Base-by-base conservation (phyloP, 2,888 invertebrate species). In the Holacanthella duospinosa region DNA sequence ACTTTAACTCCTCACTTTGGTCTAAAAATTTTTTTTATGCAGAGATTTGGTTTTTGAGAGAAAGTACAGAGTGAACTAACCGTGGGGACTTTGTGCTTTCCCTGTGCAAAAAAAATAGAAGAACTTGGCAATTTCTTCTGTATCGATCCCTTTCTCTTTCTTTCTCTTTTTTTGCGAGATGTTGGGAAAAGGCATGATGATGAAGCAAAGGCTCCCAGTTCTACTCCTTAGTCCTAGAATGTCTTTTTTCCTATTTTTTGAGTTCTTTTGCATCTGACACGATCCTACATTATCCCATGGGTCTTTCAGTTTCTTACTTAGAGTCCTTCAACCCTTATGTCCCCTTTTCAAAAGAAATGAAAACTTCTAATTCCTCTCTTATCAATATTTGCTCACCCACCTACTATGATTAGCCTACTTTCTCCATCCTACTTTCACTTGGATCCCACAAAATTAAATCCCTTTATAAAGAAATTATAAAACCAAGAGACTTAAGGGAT, bases 41-140 rank as follows among this genome's bases (percentile, higher is more conserved):
- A n/a, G n/a, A n/a, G n/a, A n/a, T n/a, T n/a, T n/a, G n/a, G n/a
- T n/a, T n/a, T n/a, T n/a, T n/a, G n/a, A n/a, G n/a, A n/a, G n/a
- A n/a, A n/a, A n/a, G n/a, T n/a, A n/a, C n/a, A n/a, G n/a, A n/a
- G n/a, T n/a, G n/a, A n/a, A n/a, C n/a, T n/a, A n/a, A n/a, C n/a
- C n/a, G n/a, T n/a, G n/a, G n/a, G n/a, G n/a, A n/a, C n/a, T n/a
- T n/a, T n/a, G n/a, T n/a, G n/a, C 16, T 36, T 36, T 36, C 9
- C 36, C 36, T 9, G 36, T 36, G 36, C 36, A 16, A 36, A 64
- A 71, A 71, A 71, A 68, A n/a, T n/a, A n/a, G n/a, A n/a, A 68
- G 66, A 70, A 70, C 69, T 70, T 72, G 70, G 70, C 72, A 72
- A 72, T 72, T 72, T 70, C 72, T 68, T 72, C 63, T 68, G 72